Conservation (phyloP, 2,113 vertebrate species). For the Gulo gulo region DNA sequence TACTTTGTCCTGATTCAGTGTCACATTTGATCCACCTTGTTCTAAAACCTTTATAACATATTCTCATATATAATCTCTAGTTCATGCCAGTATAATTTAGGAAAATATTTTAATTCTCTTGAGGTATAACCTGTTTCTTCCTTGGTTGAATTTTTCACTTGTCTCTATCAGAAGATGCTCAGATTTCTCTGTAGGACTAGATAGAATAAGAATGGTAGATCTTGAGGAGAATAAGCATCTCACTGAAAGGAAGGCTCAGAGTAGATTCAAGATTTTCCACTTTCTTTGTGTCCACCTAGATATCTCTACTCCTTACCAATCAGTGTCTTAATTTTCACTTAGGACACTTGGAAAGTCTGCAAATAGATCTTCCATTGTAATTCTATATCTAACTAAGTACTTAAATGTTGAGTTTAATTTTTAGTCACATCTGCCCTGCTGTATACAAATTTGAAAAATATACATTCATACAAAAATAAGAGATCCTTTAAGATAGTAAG, state of each 20-base stretch:
- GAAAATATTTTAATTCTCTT: background rate
- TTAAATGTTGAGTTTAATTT: slow-evolving; percentile 22
- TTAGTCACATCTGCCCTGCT: background rate
- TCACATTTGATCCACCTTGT: background rate
- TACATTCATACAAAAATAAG: background rate
- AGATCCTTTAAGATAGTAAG: background rate
- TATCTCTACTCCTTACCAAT: background rate
- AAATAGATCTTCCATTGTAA: background rate
- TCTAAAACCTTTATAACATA: background rate
- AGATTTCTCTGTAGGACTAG: background rate
- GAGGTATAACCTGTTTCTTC: background rate
- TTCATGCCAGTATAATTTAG: background rate
- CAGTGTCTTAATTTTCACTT: background rate
- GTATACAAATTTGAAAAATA: background rate
- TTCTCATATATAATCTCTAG: background rate
- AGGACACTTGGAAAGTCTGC: background rate
- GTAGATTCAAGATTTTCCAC: background rate
- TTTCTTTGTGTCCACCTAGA: background rate
- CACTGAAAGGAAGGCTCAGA: background rate
- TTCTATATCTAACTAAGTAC: background rate
- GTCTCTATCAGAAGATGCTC: background rate
- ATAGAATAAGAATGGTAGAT: background rate
- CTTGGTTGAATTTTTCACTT: background rate
- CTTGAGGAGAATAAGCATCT: background rate
- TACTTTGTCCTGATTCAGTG: background rate